A percentile compares a stretch with the other conserved stretches of the same genome.
These are phyloP conservation scores for Rotaria socialis DNA, from an alignment of 2,888 invertebrate genomes.

Conservation along the genomic window DNA sequence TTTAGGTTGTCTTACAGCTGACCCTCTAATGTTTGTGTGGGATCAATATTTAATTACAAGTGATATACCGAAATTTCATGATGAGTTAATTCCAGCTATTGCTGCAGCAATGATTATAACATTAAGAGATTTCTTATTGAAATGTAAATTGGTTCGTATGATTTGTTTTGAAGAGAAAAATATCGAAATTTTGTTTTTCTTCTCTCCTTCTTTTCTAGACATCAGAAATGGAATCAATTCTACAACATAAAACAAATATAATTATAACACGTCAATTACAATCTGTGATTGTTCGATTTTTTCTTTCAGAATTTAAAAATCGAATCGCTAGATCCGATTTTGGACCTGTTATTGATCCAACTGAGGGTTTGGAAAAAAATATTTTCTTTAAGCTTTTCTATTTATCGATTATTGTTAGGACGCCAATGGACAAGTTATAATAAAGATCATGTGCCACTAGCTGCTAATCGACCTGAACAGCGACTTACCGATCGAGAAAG, in stretches of 20 bases:
- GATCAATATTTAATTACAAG: slow-evolving; percentile 58
- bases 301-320: slow-evolving; percentile 48
- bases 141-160: slow-evolving; percentile 51
- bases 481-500: background rate
- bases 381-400: background rate
- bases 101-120: slow-evolving; percentile 54
- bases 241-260: slow-evolving; percentile 37
- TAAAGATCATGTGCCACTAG: background rate
- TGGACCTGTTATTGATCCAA: slow-evolving; percentile 57
- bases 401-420: background rate
- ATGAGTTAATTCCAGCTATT: slow-evolving; percentile 55
- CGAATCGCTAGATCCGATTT: slow-evolving; percentile 53
- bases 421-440: slow-evolving; percentile 4
- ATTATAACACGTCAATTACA: slow-evolving; percentile 45
- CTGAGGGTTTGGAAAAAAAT: slow-evolving; percentile 52
- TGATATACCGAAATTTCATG: slow-evolving; percentile 55
- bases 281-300: slow-evolving; percentile 41
- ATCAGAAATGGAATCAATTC: slow-evolving; percentile 50
- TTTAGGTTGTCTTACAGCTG: slow-evolving; percentile 54
- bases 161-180: background rate
- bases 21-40: slow-evolving; percentile 57
- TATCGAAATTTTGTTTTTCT: background rate
- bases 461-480: slow-evolving; percentile 25
- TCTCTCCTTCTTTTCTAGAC: slow-evolving; percentile 49
- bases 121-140: slow-evolving; percentile 53